Evolutionary conservation across 2,888 invertebrate genomes (phyloP), one percentile per base, ranked within the genome.

Genomic region (Amphimallon solstitiale): DNA sequence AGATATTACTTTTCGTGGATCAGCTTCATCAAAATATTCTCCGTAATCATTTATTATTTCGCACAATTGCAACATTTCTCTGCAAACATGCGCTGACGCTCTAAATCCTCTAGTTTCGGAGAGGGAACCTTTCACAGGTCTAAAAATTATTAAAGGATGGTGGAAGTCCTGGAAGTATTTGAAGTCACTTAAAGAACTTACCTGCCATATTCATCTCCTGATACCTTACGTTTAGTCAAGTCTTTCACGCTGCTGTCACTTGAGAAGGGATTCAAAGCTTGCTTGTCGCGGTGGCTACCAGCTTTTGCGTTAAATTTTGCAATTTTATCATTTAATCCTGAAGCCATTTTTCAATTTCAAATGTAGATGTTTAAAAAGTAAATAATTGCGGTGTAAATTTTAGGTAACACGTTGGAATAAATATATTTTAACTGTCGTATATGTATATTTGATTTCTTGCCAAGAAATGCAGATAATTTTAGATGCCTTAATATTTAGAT

Each of bases 11-110:
- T 86, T 88, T 68, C 89, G 86, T 6, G 86, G 86, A 75, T 92
- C 89, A 67, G 87, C 71, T 3, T 76, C 72, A 66, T 77, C 82
- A 43, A 90, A 86, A 0, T 88, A 83, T 73, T 91, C 90, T 0
- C 97, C 96, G 76, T 93, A 89, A 66, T 93, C 89, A 72, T 89
- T 82, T 68, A 98, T 97, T 61, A 97, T 89, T 78, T 94, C 92
- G 80, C 98, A 98, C 0, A 98, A 86, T 77, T 97, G 94, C 56
- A 94, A 85, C 86, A 98, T 93, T 84, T 98, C 98, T 71, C 90
- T 90, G 73, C 89, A 84, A 67, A 89, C 92, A 78, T 92, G 90
- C 9, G 91, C 89, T 67, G 92, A 92, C 0, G 97, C 97, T 83
- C 93, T 92, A 54, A 92, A 90, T 2, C 96, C 96, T 75, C 97